A percentile compares a stretch with the other conserved stretches of the same genome.
phyloP scores from a whole-genome alignment of 2,888 invertebrate species.

The Machimus rusticus region DNA sequence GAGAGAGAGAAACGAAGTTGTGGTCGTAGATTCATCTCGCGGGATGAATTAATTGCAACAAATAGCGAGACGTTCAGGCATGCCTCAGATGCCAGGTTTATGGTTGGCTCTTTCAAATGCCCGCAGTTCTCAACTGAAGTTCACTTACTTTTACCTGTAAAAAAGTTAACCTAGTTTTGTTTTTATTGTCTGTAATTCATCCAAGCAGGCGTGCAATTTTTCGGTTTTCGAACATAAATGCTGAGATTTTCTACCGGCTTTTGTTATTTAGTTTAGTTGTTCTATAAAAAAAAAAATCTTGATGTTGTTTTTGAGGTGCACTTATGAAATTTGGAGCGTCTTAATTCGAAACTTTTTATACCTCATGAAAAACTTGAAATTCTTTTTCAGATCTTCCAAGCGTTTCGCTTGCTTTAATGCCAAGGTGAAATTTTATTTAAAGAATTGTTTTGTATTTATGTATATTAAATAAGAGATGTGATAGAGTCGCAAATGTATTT shows the following conservation, averaged over 20 bases:
- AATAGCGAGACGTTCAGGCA: neutral
- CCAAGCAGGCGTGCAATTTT: neutral
- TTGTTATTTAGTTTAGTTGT: neutral
- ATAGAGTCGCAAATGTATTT: neutral
- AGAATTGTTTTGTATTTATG: neutral
- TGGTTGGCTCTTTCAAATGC: neutral
- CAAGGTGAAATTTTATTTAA: neutral
- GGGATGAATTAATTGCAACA: neutral
- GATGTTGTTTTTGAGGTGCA: neutral
- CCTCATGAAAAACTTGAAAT: neutral
- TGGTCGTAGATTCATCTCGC: neutral
- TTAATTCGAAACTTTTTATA: neutral
- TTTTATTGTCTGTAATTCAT: neutral
- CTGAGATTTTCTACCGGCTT: neutral
- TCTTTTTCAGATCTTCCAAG: neutral
- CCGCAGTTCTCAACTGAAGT: neutral
- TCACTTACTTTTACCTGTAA: neutral
- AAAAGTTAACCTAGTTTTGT: neutral
- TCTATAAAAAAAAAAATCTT: neutral
- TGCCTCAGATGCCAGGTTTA: neutral
- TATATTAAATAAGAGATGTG: neutral
- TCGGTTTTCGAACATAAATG: neutral
- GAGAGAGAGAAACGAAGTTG: neutral
- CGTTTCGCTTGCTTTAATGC: neutral
- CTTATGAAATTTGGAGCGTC: neutral